Evolutionary conservation across 1,140 invertebrate species (phyloP).

Genomic region (Orius insidiosus): DNA sequence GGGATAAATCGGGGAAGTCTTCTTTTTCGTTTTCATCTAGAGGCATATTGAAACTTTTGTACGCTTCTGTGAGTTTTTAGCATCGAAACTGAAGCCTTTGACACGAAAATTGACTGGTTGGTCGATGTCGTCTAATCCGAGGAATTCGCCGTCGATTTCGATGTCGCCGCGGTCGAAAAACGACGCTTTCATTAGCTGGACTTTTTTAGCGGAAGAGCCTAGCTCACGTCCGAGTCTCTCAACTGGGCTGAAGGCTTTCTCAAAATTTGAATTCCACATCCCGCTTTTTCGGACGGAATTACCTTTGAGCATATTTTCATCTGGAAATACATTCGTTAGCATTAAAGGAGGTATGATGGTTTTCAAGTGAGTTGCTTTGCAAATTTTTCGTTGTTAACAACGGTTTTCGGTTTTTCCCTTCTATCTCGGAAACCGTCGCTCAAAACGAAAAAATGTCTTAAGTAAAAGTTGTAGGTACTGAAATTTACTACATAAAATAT

Average conservation of each 20-base stretch:
- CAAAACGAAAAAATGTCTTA: no score
- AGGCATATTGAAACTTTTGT: conserved; percentile 6
- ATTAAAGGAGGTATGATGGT: not conserved
- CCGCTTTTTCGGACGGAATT: no score
- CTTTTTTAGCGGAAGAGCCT: conserved; percentile 41
- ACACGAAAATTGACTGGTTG: conserved; percentile 8
- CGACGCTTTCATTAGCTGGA: conserved; percentile 76
- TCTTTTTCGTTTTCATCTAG: not conserved
- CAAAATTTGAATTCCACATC: no score
- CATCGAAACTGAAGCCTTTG: conserved; percentile 8
- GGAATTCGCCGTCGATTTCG: conserved; percentile 16
- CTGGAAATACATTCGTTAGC: conserved; percentile 5
- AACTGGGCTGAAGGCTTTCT: conserved; percentile 28
- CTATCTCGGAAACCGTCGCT: no score
- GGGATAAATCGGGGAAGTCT: no score
- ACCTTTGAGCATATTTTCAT: conserved; percentile 12
- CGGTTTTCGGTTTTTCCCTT: no score
- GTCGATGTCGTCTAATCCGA: conserved; percentile 12
- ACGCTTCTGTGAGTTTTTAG: conserved; percentile 10
- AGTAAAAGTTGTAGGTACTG: no score
- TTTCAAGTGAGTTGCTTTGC: no score
- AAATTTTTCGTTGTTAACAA: no score
- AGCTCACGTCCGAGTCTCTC: conserved; percentile 35
- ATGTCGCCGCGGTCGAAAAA: conserved; percentile 37
- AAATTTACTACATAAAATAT: no score